phyloP scores from a whole-genome alignment of 2,113 vertebrate species.

The Lipophrys pholis region DNA sequence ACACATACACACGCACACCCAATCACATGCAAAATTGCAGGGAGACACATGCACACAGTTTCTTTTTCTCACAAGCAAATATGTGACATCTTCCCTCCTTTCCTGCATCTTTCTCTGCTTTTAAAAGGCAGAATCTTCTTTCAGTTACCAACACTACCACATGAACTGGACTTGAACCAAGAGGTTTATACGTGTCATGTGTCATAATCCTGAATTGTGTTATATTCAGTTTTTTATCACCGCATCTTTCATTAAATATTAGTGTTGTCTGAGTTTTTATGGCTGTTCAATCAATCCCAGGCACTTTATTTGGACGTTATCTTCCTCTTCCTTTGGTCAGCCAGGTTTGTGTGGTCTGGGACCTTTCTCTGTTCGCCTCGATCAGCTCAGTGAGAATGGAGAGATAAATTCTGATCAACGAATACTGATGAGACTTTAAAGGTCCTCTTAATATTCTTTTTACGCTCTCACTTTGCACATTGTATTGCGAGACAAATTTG shows the following conservation, averaged over 20 bases:
- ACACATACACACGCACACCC: too few species aligned
- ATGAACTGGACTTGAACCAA: not conserved
- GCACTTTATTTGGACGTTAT: too few species aligned
- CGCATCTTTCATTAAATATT: too few species aligned
- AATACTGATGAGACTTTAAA: not conserved
- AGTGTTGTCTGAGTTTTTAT: too few species aligned
- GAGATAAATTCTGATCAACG: not conserved
- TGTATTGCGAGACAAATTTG: not conserved
- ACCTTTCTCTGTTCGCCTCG: not conserved
- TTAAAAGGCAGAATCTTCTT: not conserved
- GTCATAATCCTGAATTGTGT: too few species aligned
- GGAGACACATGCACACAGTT: conserved; percentile 26
- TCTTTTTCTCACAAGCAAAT: not conserved
- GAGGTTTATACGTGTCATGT: too few species aligned
- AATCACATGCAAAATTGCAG: conserved; percentile 35
- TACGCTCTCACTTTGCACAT: not conserved
- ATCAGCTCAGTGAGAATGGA: not conserved
- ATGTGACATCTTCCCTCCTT: conserved; percentile 11
- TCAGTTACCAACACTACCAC: not conserved
- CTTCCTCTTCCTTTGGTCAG: not conserved
- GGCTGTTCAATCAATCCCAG: too few species aligned
- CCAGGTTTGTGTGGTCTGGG: not conserved
- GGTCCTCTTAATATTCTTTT: not conserved
- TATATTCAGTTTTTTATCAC: too few species aligned
- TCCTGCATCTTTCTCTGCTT: not conserved